These are phyloP conservation scores for Enteromius paludinosus DNA, from an alignment of 2,797 vertebrate genomes.

Conservation along the genomic window DNA sequence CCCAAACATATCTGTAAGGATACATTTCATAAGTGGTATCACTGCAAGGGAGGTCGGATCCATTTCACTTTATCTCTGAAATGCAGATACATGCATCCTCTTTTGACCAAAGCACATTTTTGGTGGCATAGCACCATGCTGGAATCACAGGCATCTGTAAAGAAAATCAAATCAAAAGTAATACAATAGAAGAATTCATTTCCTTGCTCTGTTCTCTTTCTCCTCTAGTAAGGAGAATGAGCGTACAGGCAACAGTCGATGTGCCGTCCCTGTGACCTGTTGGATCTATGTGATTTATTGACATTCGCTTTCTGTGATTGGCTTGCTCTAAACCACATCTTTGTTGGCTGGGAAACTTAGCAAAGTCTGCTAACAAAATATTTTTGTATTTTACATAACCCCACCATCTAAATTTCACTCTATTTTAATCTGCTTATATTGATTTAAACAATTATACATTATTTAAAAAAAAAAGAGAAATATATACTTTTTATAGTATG, in stretches of 20 bases:
- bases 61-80: not conserved
- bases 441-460: not conserved
- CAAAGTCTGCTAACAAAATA: not conserved
- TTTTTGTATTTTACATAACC: not conserved
- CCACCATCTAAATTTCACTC: not conserved
- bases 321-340: slow-evolving; percentile 22
- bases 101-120: not conserved
- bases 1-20: slow-evolving; percentile 9
- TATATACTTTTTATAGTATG: not conserved
- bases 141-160: not conserved
- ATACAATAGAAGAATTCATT: not conserved
- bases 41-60: not conserved
- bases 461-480: too few relatives aligned
- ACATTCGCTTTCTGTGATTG: slow-evolving; percentile 47
- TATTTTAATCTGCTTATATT: not conserved
- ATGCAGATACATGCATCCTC: not conserved
- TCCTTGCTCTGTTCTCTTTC: not conserved
- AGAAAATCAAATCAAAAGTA: not conserved
- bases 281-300: slow-evolving; percentile 47
- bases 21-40: slow-evolving; percentile 10
- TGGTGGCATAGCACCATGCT: not conserved
- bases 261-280: slow-evolving; percentile 36
- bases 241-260: not conserved
- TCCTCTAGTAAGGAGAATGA: not conserved
- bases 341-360: slow-evolving; percentile 29